Percentiles rank a stretch among this genome's conserved stretches.
phyloP scores from a whole-genome alignment of 2,888 invertebrate species.

The Punctoribates punctum region DNA sequence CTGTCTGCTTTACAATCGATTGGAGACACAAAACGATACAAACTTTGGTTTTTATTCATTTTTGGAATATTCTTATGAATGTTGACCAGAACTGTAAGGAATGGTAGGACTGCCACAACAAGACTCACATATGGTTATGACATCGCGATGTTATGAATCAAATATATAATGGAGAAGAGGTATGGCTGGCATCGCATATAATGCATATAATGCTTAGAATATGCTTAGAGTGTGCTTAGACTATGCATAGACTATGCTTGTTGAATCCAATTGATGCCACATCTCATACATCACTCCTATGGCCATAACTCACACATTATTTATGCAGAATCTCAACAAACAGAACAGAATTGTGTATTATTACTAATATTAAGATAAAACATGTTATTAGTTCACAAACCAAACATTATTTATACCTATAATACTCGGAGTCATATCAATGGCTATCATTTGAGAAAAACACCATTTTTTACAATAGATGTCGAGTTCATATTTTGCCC shows the following conservation, averaged over 20 bases:
- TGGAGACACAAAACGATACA: neutral
- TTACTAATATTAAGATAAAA: slow-evolving; percentile 16
- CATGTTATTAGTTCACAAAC: slow-evolving; percentile 22
- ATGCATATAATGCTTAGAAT: slow-evolving; percentile 33
- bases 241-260: too few species aligned
- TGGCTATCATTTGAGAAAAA: too few species aligned
- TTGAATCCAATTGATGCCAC: slow-evolving; percentile 30
- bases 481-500: too few species aligned
- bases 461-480: too few species aligned
- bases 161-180: neutral
- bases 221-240: too few species aligned
- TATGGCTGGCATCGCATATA: slow-evolving; percentile 3
- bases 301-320: slow-evolving; percentile 13
- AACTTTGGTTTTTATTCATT: slow-evolving; percentile 11
- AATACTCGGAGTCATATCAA: neutral
- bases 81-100: slow-evolving; percentile 12
- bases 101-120: slow-evolving; percentile 26
- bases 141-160: slow-evolving; percentile 28
- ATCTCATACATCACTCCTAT: slow-evolving; percentile 13
- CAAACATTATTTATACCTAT: slow-evolving; percentile 3
- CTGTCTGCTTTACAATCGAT: neutral
- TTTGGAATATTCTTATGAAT: slow-evolving; percentile 22
- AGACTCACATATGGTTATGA: slow-evolving; percentile 36
- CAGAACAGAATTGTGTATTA: slow-evolving; percentile 19
- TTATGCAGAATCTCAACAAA: slow-evolving; percentile 34